Conservation (phyloP, 2,113 vertebrate genomes). For the Ammodytes marinus region DNA sequence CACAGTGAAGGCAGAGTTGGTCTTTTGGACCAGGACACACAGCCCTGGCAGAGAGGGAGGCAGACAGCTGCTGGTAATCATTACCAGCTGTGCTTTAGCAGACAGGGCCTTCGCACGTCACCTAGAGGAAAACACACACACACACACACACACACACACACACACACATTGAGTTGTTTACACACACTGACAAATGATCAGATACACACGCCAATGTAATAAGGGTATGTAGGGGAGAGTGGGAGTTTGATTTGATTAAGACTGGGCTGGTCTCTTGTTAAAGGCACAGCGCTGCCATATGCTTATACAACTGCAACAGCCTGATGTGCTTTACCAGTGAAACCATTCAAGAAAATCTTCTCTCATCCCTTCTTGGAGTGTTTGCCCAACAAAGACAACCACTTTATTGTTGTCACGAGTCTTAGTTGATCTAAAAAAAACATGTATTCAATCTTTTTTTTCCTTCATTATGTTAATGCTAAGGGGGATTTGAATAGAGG, state of each 20-base stretch:
- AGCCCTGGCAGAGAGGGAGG: background rate
- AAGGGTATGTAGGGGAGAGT: background rate
- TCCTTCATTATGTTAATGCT: background rate
- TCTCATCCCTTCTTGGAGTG: background rate
- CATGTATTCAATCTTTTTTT: background rate
- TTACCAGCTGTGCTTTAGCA: slow-evolving; percentile 2
- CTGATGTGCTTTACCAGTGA: too few relatives aligned
- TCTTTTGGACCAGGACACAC: background rate
- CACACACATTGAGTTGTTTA: background rate
- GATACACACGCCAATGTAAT: background rate
- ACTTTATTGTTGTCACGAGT: background rate
- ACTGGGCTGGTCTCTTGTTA: background rate
- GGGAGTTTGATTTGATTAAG: slow-evolving; percentile 4
- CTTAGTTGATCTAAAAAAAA: background rate
- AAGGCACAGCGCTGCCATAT: background rate
- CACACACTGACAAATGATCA: background rate
- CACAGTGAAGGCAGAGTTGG: background rate
- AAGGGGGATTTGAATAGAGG: background rate
- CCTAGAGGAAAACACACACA: slow-evolving; percentile 5
- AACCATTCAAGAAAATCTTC: background rate
- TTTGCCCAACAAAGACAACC: background rate
- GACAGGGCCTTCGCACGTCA: slow-evolving; percentile 32
- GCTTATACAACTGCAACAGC: too few relatives aligned
- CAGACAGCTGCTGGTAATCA: slow-evolving; percentile 29
- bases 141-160: slow-evolving; percentile 22